These are phyloP conservation scores for Mantis religiosa DNA, from an alignment of 2,888 invertebrate genomes.

Conservation along the genomic window DNA sequence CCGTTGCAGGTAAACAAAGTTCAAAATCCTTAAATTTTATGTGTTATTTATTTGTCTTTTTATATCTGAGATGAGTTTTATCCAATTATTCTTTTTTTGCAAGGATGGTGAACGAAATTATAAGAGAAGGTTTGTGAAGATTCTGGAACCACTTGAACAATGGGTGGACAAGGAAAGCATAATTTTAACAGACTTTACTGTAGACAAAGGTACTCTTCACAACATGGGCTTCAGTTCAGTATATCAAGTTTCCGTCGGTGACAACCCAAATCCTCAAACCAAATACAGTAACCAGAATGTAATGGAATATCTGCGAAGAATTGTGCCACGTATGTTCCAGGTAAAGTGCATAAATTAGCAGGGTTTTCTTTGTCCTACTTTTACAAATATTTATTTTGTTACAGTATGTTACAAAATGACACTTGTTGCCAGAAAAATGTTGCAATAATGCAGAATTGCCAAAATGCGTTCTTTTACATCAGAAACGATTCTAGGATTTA, in stretches of 20 bases:
- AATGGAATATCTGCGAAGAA: constrained; percentile 81
- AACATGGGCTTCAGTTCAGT: constrained; percentile 77
- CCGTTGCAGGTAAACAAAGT: constrained; percentile 53
- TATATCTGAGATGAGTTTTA: not conserved
- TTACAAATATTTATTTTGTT: too few species aligned
- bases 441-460: too few species aligned
- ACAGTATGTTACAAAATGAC: too few species aligned
- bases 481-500: too few species aligned
- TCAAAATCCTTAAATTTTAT: not conserved
- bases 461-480: too few species aligned
- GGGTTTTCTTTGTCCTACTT: too few species aligned
- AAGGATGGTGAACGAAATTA: constrained; percentile 70
- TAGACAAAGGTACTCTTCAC: constrained; percentile 73
- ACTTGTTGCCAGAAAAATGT: too few species aligned
- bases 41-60: not conserved
- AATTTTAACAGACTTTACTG: constrained; percentile 77
- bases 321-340: constrained; percentile 82
- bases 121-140: constrained; percentile 77
- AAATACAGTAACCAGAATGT: constrained; percentile 67
- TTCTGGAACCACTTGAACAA: constrained; percentile 68
- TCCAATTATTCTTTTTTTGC: not conserved
- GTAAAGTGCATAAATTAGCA: constrained; percentile 31
- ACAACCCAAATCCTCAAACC: constrained; percentile 45
- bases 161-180: constrained; percentile 71
- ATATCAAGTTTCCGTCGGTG: constrained; percentile 54